A percentile compares a stretch with the other conserved stretches of the same genome.
Conservation (phyloP, 2,113 vertebrate species). For the Seriola rivoliana region DNA sequence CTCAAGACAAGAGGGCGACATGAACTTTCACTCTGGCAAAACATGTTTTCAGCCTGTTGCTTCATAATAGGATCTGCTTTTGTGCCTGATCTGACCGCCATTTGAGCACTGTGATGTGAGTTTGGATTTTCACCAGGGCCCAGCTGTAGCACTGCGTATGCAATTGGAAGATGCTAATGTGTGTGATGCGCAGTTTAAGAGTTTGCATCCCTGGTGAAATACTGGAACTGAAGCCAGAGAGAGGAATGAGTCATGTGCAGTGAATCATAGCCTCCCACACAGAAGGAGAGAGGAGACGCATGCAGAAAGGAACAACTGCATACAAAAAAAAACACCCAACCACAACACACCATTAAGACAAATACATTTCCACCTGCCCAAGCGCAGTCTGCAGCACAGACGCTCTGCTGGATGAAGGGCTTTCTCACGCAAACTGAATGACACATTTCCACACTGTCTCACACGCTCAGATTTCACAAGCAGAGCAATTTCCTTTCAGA, state of each 20-base stretch:
- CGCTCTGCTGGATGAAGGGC: slow-evolving; percentile 35
- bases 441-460: slow-evolving; percentile 43
- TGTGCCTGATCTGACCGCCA: slow-evolving; percentile 19
- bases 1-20: not conserved
- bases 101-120: not conserved
- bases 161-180: slow-evolving; percentile 60
- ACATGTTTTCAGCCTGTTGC: slow-evolving; percentile 13
- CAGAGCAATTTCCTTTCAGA: slow-evolving; percentile 51
- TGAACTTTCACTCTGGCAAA: not conserved
- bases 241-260: slow-evolving; percentile 80
- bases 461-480: slow-evolving; percentile 50
- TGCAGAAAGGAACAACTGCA: slow-evolving; percentile 56
- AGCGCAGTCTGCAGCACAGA: slow-evolving; percentile 45
- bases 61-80: not conserved
- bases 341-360: slow-evolving; percentile 49
- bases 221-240: slow-evolving; percentile 65
- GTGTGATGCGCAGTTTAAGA: slow-evolving; percentile 60
- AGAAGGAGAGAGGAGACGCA: slow-evolving; percentile 64
- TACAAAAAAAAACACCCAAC: slow-evolving; percentile 1
- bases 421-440: slow-evolving; percentile 46
- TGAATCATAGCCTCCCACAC: slow-evolving; percentile 84
- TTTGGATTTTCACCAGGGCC: slow-evolving; percentile 27
- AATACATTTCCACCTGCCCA: slow-evolving; percentile 55
- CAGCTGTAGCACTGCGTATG: slow-evolving; percentile 51
- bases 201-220: slow-evolving; percentile 73